Conservation (phyloP, 1,140 invertebrate genomes). For the Heliconius nattereri region DNA sequence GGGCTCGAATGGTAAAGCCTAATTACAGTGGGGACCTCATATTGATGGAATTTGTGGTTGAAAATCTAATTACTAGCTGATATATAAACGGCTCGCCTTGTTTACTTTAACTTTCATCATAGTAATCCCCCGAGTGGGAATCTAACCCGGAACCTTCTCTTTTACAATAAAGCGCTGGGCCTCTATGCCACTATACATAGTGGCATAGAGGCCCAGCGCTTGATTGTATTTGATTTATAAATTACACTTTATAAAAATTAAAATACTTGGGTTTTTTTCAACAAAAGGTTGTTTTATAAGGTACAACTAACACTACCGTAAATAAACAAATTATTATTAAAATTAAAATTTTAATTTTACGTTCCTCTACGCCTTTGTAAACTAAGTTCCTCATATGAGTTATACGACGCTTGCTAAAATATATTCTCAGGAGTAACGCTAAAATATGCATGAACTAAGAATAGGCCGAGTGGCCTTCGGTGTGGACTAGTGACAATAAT, state of each 20-base stretch:
- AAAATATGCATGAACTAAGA: constrained; percentile 10
- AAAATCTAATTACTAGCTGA: too few relatives aligned
- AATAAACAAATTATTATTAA: not conserved
- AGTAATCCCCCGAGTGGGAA: not conserved
- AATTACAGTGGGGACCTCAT: too few relatives aligned
- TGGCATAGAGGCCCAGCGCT: too few relatives aligned
- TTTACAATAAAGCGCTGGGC: too few relatives aligned
- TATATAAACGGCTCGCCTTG: too few relatives aligned
- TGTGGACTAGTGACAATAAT: not conserved
- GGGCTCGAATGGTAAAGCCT: too few relatives aligned
- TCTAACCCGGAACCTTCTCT: not conserved
- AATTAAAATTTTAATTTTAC: not conserved
- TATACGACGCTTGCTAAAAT: not conserved
- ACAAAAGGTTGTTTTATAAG: not conserved
- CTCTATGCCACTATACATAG: too few relatives aligned
- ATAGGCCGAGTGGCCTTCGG: not conserved
- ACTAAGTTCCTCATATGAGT: not conserved
- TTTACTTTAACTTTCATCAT: too few relatives aligned
- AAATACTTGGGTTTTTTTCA: too few relatives aligned
- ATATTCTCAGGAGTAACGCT: constrained; percentile 3
- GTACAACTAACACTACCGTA: not conserved
- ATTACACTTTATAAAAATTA: not conserved
- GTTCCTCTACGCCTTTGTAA: not conserved
- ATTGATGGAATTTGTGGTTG: too few relatives aligned
- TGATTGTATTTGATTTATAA: too few relatives aligned